Evolutionary conservation across 1,140 invertebrate genomes (phyloP).

Genomic region (Bombus confusus): DNA sequence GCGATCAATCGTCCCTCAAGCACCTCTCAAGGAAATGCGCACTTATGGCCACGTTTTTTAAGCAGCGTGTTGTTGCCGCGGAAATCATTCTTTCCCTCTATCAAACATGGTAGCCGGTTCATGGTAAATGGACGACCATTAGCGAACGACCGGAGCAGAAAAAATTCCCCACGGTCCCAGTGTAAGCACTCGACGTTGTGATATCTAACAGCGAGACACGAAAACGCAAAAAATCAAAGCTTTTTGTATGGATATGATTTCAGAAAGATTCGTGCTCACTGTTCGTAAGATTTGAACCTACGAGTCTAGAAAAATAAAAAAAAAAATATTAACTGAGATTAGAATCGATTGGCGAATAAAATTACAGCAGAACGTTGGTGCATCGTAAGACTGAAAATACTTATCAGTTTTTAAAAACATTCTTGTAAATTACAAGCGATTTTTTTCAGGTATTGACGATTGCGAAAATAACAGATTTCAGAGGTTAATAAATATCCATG

Average conservation of each 20-base stretch:
- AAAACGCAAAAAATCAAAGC: background rate
- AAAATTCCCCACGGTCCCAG: background rate
- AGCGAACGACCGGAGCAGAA: background rate
- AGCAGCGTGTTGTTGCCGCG: background rate
- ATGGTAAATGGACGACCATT: background rate
- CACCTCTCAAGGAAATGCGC: background rate
- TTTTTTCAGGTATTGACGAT: background rate
- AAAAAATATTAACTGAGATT: background rate
- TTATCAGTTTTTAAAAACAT: no score
- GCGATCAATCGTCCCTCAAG: slow-evolving; percentile 21
- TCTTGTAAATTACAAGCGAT: background rate
- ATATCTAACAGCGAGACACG: background rate
- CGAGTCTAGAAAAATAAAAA: background rate
- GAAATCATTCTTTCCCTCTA: slow-evolving; percentile 21
- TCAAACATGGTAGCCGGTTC: background rate
- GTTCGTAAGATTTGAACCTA: background rate
- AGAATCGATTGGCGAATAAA: background rate
- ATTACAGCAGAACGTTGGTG: background rate
- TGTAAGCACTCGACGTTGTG: background rate
- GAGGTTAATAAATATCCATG: background rate
- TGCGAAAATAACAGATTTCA: background rate
- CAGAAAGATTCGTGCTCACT: no score
- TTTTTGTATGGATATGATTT: background rate
- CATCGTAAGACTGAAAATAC: background rate
- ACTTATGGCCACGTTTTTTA: background rate